Percentiles rank a stretch among this genome's conserved stretches.
These are phyloP conservation scores for Glyptemys insculpta DNA, from an alignment of 2,797 vertebrate genomes.

Conservation along the genomic window DNA sequence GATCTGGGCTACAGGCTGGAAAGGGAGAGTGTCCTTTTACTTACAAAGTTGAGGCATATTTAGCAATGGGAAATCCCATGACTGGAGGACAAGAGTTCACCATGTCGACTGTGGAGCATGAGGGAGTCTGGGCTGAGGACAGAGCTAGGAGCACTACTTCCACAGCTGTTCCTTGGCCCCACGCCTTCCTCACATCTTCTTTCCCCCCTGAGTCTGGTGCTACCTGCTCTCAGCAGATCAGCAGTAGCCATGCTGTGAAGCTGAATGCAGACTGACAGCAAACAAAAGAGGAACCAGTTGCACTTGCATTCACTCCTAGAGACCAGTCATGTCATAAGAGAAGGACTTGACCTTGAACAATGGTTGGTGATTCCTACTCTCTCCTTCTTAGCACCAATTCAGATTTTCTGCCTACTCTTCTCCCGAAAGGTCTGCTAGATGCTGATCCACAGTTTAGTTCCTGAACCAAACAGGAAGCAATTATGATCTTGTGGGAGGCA, in stretches of 20 bases:
- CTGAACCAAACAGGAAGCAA: neutral
- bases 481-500: neutral
- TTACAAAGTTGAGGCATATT: neutral
- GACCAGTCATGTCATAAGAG: neutral
- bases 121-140: neutral
- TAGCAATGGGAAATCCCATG: neutral
- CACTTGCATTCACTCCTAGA: neutral
- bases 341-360: neutral
- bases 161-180: neutral
- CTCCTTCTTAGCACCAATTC: neutral
- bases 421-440: neutral
- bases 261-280: neutral
- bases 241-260: neutral
- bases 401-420: neutral
- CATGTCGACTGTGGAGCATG: neutral
- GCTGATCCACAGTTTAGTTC: neutral
- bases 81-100: neutral
- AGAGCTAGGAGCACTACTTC: neutral
- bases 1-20: neutral
- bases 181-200: neutral
- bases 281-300: neutral
- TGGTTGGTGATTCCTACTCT: neutral
- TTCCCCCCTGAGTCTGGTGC: too few relatives aligned
- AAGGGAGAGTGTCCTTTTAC: neutral
- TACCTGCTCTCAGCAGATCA: neutral